These are phyloP conservation scores for Coenonympha arcania DNA, from an alignment of 2,888 invertebrate genomes.

Conservation along the genomic window DNA sequence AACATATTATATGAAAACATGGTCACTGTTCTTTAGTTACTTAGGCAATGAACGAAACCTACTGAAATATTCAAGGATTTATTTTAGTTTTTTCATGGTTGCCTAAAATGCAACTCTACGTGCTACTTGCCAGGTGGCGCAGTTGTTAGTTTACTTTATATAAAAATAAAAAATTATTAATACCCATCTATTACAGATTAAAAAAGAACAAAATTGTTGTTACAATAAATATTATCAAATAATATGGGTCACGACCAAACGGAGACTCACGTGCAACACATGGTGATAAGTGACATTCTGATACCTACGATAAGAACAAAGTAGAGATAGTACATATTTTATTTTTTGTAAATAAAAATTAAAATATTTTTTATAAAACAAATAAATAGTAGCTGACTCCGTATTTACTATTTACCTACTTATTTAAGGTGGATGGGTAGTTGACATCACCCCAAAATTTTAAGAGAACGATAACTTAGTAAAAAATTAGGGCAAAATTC, in stretches of 20 bases:
- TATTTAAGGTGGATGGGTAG: too few relatives aligned
- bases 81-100: background rate
- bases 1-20: too few relatives aligned
- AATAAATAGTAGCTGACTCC: too few relatives aligned
- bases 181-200: conserved; percentile 1
- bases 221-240: conserved; percentile 26
- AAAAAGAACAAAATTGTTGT: conserved; percentile 14
- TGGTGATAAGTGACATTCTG: conserved; percentile 21
- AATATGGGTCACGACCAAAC: conserved; percentile 26
- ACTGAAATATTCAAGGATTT: too few relatives aligned
- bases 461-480: too few relatives aligned
- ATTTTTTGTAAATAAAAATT: too few relatives aligned
- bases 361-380: too few relatives aligned
- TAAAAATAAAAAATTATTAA: background rate
- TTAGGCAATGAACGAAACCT: background rate
- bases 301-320: background rate
- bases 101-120: background rate
- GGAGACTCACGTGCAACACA: conserved; percentile 28
- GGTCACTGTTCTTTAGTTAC: too few relatives aligned
- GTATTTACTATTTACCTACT: too few relatives aligned
- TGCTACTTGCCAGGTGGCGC: background rate
- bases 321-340: too few relatives aligned
- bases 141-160: background rate
- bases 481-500: too few relatives aligned
- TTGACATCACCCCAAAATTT: too few relatives aligned